Evolutionary conservation across 2,888 invertebrate genomes (phyloP), one percentile per base, ranked within the genome.

Genomic region (Prenolepis imparis): DNA sequence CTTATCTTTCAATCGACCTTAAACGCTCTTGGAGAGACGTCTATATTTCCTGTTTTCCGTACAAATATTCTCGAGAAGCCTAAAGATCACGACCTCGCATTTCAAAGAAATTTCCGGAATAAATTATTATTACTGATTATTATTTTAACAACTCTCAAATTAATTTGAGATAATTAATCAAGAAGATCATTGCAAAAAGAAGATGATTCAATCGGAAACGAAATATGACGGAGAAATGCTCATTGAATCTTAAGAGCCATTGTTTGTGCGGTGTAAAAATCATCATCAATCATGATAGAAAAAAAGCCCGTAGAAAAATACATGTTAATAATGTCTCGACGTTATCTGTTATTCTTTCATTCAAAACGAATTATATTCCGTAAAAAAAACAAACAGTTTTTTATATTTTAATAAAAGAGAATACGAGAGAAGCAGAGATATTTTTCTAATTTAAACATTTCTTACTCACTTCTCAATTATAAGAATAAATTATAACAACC

Each of bases 41-140:
- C 52, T 68, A 70, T 6, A 24, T 57, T 73, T 59, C 24, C 57
- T 57, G 12, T 24, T 12, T 5, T 11, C 15, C n/a, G 2, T 70
- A 5, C 18, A 36, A 21, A 24, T 1, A 9, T 24, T 8, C 52
- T 18, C 9, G 4, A 4, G 28, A 8, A 73, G 39, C 28, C 18
- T 8, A 59, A 73, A 73, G 41, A 73, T 72, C 39, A 24, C 9
- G 24, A 39, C 55, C 24, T 57, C 36, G 6, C 52, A 4, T 57
- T 11, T 6, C 1, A 3, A 3, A n/a, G 3, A 36, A 15, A 21
- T 12, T 5, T 36, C 4, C 8, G 11, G 28, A 48, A n/a, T 8
- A 15, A 12, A 9, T 52, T 68, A 32, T 4, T 72, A 21, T 18
- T 4, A 36, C 36, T 15, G 36, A 9, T 36, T 4, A 15, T 18